A percentile compares a stretch with the other conserved stretches of the same genome.
These are phyloP conservation scores for Staurois parvus DNA, from an alignment of 2,797 vertebrate species.

Conservation along the genomic window DNA sequence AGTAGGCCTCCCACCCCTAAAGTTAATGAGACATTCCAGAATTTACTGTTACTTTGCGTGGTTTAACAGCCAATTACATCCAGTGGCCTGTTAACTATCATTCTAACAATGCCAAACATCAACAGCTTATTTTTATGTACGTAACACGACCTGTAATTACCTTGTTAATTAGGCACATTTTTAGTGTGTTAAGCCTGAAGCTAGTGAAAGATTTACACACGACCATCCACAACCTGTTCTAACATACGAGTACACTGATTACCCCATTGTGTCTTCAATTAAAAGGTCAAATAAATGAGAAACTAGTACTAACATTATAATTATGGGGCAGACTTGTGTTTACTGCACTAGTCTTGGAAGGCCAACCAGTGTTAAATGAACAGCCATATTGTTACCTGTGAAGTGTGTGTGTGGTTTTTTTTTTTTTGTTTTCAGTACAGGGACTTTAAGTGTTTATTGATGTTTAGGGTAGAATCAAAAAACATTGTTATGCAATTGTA, in stretches of 20 bases:
- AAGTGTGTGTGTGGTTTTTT: too few relatives aligned
- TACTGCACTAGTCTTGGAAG: background rate
- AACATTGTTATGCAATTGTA: too few relatives aligned
- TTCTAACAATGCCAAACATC: slow-evolving; percentile 64
- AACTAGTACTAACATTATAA: background rate
- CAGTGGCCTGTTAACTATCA: slow-evolving; percentile 66
- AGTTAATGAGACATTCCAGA: slow-evolving; percentile 70
- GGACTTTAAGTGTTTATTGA: too few relatives aligned
- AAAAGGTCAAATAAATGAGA: slow-evolving; percentile 20
- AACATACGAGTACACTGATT: background rate
- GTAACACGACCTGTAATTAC: slow-evolving; percentile 72
- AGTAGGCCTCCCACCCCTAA: slow-evolving; percentile 34
- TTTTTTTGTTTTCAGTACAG: too few relatives aligned
- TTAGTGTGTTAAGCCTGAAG: slow-evolving; percentile 5
- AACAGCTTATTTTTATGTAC: slow-evolving; percentile 73
- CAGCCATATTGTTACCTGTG: too few relatives aligned
- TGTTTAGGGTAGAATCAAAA: too few relatives aligned
- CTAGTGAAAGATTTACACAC: slow-evolving; percentile 4
- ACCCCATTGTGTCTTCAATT: slow-evolving; percentile 1
- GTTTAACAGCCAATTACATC: slow-evolving; percentile 66
- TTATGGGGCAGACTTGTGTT: background rate
- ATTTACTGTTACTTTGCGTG: slow-evolving; percentile 54
- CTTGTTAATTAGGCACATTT: slow-evolving; percentile 74
- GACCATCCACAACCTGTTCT: background rate
- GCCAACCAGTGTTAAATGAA: background rate